Evolutionary conservation across 1,140 invertebrate species (phyloP).

Genomic region (Drosophila murphyi): DNA sequence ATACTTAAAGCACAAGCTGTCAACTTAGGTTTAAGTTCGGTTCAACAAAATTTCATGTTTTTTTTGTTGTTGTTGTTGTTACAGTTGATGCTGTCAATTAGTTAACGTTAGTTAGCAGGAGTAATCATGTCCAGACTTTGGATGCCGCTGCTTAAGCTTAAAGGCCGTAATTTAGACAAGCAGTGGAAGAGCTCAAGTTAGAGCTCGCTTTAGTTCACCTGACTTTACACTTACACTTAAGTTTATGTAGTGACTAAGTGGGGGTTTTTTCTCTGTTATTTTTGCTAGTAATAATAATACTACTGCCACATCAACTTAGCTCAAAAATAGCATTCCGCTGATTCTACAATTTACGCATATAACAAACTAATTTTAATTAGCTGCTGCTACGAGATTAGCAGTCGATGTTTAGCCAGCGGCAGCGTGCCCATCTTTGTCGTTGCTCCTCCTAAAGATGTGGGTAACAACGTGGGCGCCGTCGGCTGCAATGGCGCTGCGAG

Average conservation of each 20-base stretch:
- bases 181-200: background rate
- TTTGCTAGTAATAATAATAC: conserved; percentile 63
- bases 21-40: conserved; percentile 26
- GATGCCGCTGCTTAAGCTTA: background rate
- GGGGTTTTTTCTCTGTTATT: background rate
- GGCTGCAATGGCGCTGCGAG: conserved; percentile 52
- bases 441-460: background rate
- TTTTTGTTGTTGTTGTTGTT: background rate
- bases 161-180: background rate
- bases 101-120: background rate
- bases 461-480: conserved; percentile 38
- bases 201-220: conserved; percentile 10
- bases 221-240: conserved; percentile 50
- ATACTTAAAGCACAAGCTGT: conserved; percentile 14
- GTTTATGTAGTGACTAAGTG: conserved; percentile 40
- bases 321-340: conserved; percentile 43
- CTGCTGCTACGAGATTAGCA: conserved; percentile 73
- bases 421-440: conserved; percentile 26
- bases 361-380: conserved; percentile 68
- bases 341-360: conserved; percentile 61
- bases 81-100: conserved; percentile 7
- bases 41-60: conserved; percentile 20
- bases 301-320: conserved; percentile 40
- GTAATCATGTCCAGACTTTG: background rate
- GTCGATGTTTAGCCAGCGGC: conserved; percentile 56